A percentile compares a stretch with the other conserved stretches of the same genome.
These are phyloP conservation scores for Chelonus formosanus DNA, from an alignment of 2,888 invertebrate genomes.

Conservation along the genomic window DNA sequence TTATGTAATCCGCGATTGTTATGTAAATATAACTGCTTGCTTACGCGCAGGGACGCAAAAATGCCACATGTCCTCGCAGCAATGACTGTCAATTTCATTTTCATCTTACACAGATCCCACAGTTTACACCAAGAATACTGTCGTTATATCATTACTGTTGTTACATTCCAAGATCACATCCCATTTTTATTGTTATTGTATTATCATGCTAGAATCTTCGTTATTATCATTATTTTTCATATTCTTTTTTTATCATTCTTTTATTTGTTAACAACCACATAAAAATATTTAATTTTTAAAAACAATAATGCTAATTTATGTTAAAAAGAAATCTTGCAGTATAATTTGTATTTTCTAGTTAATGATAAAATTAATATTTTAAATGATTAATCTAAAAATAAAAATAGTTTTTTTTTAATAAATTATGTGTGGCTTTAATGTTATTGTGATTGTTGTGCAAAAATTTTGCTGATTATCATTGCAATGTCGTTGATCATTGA, in stretches of 20 bases:
- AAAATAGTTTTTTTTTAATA: no score
- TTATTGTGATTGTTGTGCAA: no score
- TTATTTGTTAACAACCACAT: not conserved
- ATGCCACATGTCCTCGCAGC: conserved; percentile 37
- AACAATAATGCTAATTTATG: no score
- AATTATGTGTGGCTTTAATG: no score
- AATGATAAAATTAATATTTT: no score
- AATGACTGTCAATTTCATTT: conserved; percentile 51
- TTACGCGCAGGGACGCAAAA: conserved; percentile 48
- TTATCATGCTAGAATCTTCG: no score
- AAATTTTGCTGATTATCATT: no score
- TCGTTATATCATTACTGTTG: conserved; percentile 6
- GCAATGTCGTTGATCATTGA: no score
- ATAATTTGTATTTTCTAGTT: no score
- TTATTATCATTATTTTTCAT: not conserved
- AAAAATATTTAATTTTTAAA: not conserved
- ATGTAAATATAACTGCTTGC: conserved; percentile 58
- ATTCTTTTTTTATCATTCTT: not conserved
- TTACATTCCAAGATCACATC: conserved; percentile 24
- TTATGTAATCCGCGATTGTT: conserved; percentile 62
- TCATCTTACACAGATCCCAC: conserved; percentile 44
- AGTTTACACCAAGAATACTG: conserved; percentile 23
- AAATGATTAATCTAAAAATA: no score
- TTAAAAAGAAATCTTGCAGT: no score
- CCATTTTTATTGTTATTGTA: not conserved